Conservation (phyloP, 2,888 invertebrate species). For the Actias luna region DNA sequence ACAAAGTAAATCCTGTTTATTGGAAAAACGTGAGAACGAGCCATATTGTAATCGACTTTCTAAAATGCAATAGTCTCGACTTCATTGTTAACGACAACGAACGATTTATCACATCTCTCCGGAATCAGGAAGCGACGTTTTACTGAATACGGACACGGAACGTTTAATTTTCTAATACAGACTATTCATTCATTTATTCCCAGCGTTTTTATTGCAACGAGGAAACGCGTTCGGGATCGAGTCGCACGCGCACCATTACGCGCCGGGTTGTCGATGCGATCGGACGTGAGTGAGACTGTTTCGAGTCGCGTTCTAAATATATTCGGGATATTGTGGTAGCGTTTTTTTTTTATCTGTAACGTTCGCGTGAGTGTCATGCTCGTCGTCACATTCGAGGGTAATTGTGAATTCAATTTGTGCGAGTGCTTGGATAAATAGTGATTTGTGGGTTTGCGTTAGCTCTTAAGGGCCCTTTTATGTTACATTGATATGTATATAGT, state of each 20-base stretch:
- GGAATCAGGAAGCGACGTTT: conserved; percentile 34
- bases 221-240: conserved; percentile 39
- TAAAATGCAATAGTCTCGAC: neutral
- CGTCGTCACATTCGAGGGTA: neutral
- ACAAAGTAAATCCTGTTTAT: neutral
- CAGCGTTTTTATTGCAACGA: conserved; percentile 37
- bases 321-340: conserved; percentile 24
- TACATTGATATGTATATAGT: conserved; percentile 6
- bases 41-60: conserved; percentile 1
- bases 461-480: neutral
- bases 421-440: conserved; percentile 28
- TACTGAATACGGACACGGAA: conserved; percentile 50
- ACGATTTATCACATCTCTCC: conserved; percentile 5
- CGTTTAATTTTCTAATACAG: conserved; percentile 31
- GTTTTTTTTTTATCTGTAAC: neutral
- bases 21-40: neutral
- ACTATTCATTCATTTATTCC: conserved; percentile 24
- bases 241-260: conserved; percentile 29
- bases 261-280: conserved; percentile 35
- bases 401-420: conserved; percentile 12
- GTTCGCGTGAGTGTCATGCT: neutral
- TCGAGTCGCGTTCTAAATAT: conserved; percentile 17
- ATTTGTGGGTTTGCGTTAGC: conserved; percentile 20
- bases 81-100: conserved; percentile 4
- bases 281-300: conserved; percentile 36